These are phyloP conservation scores for Cerastis leucographa DNA, from an alignment of 2,888 invertebrate species.

Conservation along the genomic window DNA sequence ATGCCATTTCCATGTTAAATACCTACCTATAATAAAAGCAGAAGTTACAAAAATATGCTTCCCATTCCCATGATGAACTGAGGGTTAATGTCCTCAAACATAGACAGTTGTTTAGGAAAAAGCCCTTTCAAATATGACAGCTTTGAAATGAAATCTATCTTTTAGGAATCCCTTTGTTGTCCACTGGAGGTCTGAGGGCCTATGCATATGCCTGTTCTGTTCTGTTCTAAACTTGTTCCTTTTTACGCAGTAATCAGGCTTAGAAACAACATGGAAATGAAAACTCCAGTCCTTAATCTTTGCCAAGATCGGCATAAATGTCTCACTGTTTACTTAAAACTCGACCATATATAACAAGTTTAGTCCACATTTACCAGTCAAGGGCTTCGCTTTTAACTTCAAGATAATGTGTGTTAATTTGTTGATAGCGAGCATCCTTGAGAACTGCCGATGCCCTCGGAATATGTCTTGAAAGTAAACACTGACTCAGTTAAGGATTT, in stretches of 20 bases:
- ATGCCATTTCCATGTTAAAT: neutral
- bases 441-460: slow-evolving; percentile 51
- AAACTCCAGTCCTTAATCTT: neutral
- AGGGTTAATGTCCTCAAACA: no score
- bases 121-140: neutral
- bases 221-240: no score
- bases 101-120: neutral
- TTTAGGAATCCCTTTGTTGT: neutral
- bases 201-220: neutral
- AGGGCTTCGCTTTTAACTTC: slow-evolving; percentile 74
- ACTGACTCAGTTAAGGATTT: slow-evolving; percentile 61
- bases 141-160: neutral
- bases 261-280: neutral
- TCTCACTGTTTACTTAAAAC: slow-evolving; percentile 21
- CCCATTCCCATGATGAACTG: no score
- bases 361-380: slow-evolving; percentile 64
- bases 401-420: slow-evolving; percentile 76
- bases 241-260: neutral
- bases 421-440: slow-evolving; percentile 71
- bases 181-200: neutral
- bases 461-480: slow-evolving; percentile 48
- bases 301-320: slow-evolving; percentile 12
- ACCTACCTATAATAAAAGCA: neutral
- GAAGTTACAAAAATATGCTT: neutral
- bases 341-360: slow-evolving; percentile 28